Conservation (phyloP, 2,113 vertebrate species). For the Gymnocephalus cernua region DNA sequence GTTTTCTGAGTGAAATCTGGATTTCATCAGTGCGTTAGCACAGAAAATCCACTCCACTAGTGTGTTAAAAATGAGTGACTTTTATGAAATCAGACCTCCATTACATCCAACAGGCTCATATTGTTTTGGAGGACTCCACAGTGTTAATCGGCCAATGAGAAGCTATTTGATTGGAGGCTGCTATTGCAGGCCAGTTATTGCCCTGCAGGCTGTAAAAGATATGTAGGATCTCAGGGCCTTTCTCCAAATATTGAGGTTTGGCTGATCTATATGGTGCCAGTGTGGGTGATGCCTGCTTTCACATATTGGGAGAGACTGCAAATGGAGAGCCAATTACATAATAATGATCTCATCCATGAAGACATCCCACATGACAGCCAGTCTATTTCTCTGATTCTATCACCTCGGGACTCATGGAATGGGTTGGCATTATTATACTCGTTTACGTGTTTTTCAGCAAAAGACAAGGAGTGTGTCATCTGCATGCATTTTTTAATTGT, state of each 20-base stretch:
- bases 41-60: too few relatives aligned
- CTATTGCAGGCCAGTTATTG: conserved; percentile 6
- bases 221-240: conserved; percentile 34
- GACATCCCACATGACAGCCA: conserved; percentile 38
- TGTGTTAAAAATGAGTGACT: conserved; percentile 9
- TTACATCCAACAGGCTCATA: conserved; percentile 3
- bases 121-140: conserved; percentile 8
- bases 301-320: conserved; percentile 41
- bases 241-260: conserved; percentile 52
- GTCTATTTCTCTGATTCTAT: conserved; percentile 44
- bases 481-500: neutral
- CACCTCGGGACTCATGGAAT: conserved; percentile 28
- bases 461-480: neutral
- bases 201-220: conserved; percentile 28
- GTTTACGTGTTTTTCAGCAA: neutral
- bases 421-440: conserved; percentile 17
- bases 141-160: conserved; percentile 8
- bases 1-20: too few relatives aligned
- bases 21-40: too few relatives aligned
- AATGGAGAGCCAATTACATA: conserved; percentile 40
- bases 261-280: conserved; percentile 23
- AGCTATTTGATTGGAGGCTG: conserved; percentile 12
- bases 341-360: conserved; percentile 52
- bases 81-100: conserved; percentile 39
- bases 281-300: conserved; percentile 41